Evolutionary conservation across 2,888 invertebrate genomes (phyloP), one percentile per base, ranked within the genome.

Genomic region (Pilophorus perplexus): DNA sequence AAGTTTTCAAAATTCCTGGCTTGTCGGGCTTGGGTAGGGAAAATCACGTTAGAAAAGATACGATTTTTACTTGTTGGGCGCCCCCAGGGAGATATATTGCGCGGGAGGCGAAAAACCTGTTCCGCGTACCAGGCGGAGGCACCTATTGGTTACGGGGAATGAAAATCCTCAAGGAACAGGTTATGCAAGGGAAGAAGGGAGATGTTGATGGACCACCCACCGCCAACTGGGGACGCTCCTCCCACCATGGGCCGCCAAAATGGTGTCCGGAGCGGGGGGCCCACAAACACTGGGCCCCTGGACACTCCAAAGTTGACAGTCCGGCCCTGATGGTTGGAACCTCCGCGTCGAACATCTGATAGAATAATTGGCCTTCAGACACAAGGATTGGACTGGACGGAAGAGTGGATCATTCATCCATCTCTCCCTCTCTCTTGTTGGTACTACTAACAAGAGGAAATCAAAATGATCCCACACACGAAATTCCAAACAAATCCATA

Each of bases 201-300:
- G 54, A 65, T 52, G 64, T 40, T 65, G 64, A 52, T 54, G 52
- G 64, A 65, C 54, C 54, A 65, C 64, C 64, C 64, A 65, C 46
- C 62, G 62, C 3, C 18, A 10, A 44, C 10, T 5, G 42, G 33
- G 33, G 48, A 62, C 46, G 62, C 62, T 62, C 62, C 62, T 62
- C 62, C 62, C 46, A 62, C 62, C 46, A 33, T 28, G 46, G 28
- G 33, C 46, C 46, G 28, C 46, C 62, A 62, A 62, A 62, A 62
- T 62, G 62, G 62, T 46, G 46, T 28, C 46, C 62, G 46, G 46
- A 18, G 48, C 16, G 52, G 28, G 27, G 52, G 52, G 3, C 16
- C 16, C 3, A 20, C 2, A 20, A 20, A 18, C 18, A 28, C 27
- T 18, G 18, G 27, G 52, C 28, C 52, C 28, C 16, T 27, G 28